Evolutionary conservation across 2,797 vertebrate genomes (phyloP), one percentile per base, ranked within the genome.

Genomic region (Leptoclinus maculatus): DNA sequence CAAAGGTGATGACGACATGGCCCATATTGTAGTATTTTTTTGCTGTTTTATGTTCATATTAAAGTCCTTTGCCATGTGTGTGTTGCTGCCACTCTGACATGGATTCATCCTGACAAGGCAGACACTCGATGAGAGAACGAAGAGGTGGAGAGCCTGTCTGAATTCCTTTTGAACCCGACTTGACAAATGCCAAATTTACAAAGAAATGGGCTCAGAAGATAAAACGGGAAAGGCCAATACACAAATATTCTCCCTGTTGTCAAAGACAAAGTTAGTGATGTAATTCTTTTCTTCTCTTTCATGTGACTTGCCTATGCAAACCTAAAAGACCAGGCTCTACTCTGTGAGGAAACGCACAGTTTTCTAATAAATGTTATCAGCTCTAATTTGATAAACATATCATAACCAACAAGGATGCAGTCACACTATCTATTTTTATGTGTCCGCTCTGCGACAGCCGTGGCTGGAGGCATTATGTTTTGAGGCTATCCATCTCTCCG

Each of bases 171-270:
- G 87, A 92, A 91, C 90, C 64, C 29, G 7, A 62, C 79, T 81
- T 90, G 89, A 93, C 89, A 91, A 92, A 93, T 84, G 92, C 72
- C 91, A 90, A 81, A 82, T 90, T 81, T 89, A 87, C 82, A 86
- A 86, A 79, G 82, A 43, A 74, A 87, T 53, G 58, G 83, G 66
- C 78, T 79, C 81, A 3, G 71, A 62, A 82, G 92, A 94, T 89
- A 75, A 93, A 91, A 92, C 58, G 14, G 27, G 27, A 66, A 72
- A 66, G 54, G 66, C 85, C 84, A 71, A 76, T 79, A 66, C 73
- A 63, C 79, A 79, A 79, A 85, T 80, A 82, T 84, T 73, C 83
- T 79, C 41, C 1, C 7, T 51, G 66, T 70, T 83, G 76, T 79
- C 88, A 87, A 38, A 88, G 82, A 84, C 80, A 83, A 76, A 84